Conservation (phyloP, 1,140 invertebrate species). For the Cyclina sinensis region DNA sequence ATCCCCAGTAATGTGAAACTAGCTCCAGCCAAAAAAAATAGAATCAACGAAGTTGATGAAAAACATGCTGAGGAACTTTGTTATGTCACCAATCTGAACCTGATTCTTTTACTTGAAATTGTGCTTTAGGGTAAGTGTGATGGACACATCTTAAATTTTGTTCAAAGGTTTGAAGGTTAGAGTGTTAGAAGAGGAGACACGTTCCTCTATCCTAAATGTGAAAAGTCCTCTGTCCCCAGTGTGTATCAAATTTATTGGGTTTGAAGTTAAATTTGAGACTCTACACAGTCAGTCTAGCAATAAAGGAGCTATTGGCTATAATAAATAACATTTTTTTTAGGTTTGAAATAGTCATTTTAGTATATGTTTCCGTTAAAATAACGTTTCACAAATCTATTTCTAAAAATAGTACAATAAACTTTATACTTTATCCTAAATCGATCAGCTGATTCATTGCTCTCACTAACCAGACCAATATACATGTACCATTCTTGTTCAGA, state of each 20-base stretch:
- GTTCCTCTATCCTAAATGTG: slow-evolving; percentile 4
- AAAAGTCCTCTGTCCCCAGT: too few relatives aligned
- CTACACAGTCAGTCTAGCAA: slow-evolving; percentile 33
- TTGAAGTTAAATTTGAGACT: too few relatives aligned
- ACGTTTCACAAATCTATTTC: slow-evolving; percentile 25
- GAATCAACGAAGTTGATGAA: not conserved
- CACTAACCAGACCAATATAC: slow-evolving; percentile 49
- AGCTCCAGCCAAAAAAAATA: not conserved
- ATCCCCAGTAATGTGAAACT: not conserved
- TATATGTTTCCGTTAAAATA: slow-evolving; percentile 1
- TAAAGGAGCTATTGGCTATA: slow-evolving; percentile 5
- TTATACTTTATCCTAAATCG: slow-evolving; percentile 33
- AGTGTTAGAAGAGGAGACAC: not conserved
- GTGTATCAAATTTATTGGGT: too few relatives aligned
- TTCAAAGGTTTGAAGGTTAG: not conserved
- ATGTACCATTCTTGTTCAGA: slow-evolving; percentile 43
- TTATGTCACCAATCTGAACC: too few relatives aligned
- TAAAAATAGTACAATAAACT: not conserved
- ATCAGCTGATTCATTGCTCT: slow-evolving; percentile 38
- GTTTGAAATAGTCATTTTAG: slow-evolving; percentile 25
- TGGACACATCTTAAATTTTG: not conserved
- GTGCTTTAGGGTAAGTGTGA: not conserved
- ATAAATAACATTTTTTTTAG: slow-evolving; percentile 18
- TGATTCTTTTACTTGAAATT: too few relatives aligned
- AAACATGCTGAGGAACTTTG: too few relatives aligned